These are phyloP conservation scores for Dynastes grantii DNA, from an alignment of 2,888 invertebrate species.

Conservation along the genomic window DNA sequence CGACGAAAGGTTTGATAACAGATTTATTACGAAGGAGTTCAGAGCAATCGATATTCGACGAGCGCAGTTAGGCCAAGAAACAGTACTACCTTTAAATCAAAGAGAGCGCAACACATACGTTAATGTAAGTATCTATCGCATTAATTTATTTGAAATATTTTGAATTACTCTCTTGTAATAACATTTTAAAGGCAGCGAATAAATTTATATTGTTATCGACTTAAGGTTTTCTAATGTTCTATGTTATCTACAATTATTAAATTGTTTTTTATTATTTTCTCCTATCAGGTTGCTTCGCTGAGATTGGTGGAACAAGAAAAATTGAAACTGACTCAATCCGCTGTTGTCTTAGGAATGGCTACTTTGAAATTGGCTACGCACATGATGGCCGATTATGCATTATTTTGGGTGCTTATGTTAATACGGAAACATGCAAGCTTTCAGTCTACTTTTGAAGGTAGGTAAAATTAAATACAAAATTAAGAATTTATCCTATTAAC, in stretches of 20 bases:
- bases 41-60: slow-evolving; percentile 77
- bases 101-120: slow-evolving; percentile 78
- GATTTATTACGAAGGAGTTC: slow-evolving; percentile 79
- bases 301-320: slow-evolving; percentile 76
- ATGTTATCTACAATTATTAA: no score
- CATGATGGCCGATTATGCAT: slow-evolving; percentile 83
- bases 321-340: slow-evolving; percentile 72
- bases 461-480: not conserved
- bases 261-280: no score
- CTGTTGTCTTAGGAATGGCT: slow-evolving; percentile 76
- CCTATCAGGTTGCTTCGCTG: slow-evolving; percentile 74
- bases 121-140: slow-evolving; percentile 68
- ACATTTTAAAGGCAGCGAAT: no score
- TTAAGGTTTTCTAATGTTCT: no score
- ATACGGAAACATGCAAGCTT: slow-evolving; percentile 71
- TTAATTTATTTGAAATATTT: slow-evolving; percentile 16
- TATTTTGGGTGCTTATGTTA: slow-evolving; percentile 83
- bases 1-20: slow-evolving; percentile 81
- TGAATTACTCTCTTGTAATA: not conserved
- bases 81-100: slow-evolving; percentile 79
- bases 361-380: slow-evolving; percentile 82
- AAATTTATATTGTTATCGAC: no score
- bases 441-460: slow-evolving; percentile 70
- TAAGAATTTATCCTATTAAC: no score
- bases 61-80: slow-evolving; percentile 75